A percentile compares a stretch with the other conserved stretches of the same genome.
Evolutionary conservation across 2,113 vertebrate genomes (phyloP).

Genomic region (Redunca redunca): DNA sequence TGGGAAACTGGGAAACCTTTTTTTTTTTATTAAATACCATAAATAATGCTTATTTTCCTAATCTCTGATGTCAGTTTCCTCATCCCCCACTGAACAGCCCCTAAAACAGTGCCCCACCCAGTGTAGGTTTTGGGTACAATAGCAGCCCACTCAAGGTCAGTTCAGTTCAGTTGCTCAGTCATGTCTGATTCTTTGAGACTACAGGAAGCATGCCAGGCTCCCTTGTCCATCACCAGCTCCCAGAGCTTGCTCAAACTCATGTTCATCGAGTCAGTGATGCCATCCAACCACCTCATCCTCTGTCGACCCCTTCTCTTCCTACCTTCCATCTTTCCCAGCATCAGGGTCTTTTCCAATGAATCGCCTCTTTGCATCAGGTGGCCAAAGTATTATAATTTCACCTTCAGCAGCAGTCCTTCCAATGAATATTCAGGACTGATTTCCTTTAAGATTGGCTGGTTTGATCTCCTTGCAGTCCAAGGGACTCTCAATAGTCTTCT

Average conservation of each 20-base stretch:
- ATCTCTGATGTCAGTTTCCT: neutral
- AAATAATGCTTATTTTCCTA: neutral
- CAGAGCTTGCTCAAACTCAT: neutral
- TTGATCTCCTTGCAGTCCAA: neutral
- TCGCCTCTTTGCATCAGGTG: too few species aligned
- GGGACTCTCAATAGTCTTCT: neutral
- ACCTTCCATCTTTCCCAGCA: too few species aligned
- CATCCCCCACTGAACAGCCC: neutral
- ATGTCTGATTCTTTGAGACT: neutral
- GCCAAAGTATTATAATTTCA: too few species aligned
- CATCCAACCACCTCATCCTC: neutral
- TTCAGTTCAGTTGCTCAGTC: neutral
- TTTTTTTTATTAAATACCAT: neutral
- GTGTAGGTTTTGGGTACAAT: neutral
- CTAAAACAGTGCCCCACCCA: neutral
- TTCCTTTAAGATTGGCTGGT: neutral
- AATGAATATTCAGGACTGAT: too few species aligned
- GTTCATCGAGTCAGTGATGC: neutral
- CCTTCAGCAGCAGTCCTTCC: too few species aligned
- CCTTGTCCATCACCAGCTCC: neutral
- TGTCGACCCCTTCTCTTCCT: too few species aligned
- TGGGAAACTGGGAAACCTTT: neutral
- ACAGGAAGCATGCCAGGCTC: neutral
- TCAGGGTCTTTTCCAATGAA: too few species aligned
- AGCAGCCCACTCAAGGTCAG: fast-evolving